Evolutionary conservation across 2,113 vertebrate genomes (phyloP), one percentile per base, ranked within the genome.

Genomic region (Garra rufa): DNA sequence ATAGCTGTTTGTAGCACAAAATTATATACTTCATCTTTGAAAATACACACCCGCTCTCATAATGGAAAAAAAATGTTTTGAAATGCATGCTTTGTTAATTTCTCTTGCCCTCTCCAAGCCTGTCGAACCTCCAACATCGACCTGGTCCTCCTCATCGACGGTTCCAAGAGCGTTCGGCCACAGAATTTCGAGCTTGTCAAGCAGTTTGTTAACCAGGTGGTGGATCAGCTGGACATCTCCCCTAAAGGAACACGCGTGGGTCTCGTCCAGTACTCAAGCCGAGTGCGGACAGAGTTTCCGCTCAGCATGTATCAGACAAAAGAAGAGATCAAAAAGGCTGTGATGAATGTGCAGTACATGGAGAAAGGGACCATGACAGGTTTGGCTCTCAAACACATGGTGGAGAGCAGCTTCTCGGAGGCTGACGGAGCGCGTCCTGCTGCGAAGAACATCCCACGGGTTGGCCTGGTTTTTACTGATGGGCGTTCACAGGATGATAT

Each of bases 341-440:
- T 99, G 41, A 94, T 95, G 94, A 96, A 95, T 3, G 93, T 99
- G 63, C 94, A 97, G 11, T 99, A 99, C 93, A 99, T 99, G 97
- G 98, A 99, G 92, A 99, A 98, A n/a, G 98, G 98, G 0, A 99
- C 98, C 26, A 99, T 99, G 97, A 99, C 98, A 0, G 98, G 98
- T 3, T 92, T 98, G 87, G 96, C 98, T 1, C 94, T 99, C 73
- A 97, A 97, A 46, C 97, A 99, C 92, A 96, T 99, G 98, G 91
- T 98, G 91, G 96, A 99, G 89, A 96, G 97, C 92, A 98, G 97
- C 87, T 99, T 99, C 93, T 96, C 96, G 0, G 96, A 98, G 92
- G 89, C 94, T 0, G 96, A 97, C 89, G 92, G 97, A 11, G 91
- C 96, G 85, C 93, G 97, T 61, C 88, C 95, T 21, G 28, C 90